These are phyloP conservation scores for Leptoteleia sp. DNA, from an alignment of 1,140 invertebrate species.

Conservation along the genomic window DNA sequence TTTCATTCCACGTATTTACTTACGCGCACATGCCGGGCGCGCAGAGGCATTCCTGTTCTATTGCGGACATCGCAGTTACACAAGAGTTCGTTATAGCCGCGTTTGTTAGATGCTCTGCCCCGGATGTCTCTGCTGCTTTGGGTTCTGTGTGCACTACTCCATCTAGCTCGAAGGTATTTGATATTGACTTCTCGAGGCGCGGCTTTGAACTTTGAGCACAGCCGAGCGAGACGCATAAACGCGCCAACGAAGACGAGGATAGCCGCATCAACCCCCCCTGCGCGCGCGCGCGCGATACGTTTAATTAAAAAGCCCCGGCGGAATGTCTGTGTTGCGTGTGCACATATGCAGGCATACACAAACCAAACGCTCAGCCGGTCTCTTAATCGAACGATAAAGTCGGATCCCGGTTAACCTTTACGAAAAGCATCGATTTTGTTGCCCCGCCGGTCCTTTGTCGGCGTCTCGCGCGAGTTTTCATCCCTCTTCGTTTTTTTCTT, in stretches of 20 bases:
- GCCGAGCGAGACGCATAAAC: conserved; percentile 36
- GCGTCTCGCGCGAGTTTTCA: conserved; percentile 26
- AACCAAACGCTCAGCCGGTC: conserved; percentile 38
- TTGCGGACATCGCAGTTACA: conserved; percentile 54
- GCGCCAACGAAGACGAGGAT: conserved; percentile 27
- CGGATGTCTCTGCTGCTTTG: conserved; percentile 57
- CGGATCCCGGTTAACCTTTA: conserved; percentile 51
- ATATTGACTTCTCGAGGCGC: conserved; percentile 80
- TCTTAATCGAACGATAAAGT: conserved; percentile 60
- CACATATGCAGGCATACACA: conserved; percentile 39
- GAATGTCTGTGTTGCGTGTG: conserved; percentile 51
- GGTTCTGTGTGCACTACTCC: conserved; percentile 70
- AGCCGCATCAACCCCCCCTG: conserved; percentile 42
- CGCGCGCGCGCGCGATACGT: conserved; percentile 71
- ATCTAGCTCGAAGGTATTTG: conserved; percentile 81
- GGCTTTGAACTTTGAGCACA: conserved; percentile 78
- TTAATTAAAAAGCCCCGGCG: conserved; percentile 79
- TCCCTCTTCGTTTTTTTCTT: conserved; percentile 16
- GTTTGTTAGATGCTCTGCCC: conserved; percentile 56
- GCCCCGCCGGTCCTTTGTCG: conserved; percentile 31
- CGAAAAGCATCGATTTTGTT: conserved; percentile 48
- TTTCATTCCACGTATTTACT: conserved; percentile 44
- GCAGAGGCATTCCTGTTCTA: conserved; percentile 40
- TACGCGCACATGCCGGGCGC: conserved; percentile 18
- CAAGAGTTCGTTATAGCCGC: conserved; percentile 57